Evolutionary conservation across 2,113 vertebrate genomes (phyloP), one percentile per base, ranked within the genome.

Genomic region (Podilymbus podiceps): DNA sequence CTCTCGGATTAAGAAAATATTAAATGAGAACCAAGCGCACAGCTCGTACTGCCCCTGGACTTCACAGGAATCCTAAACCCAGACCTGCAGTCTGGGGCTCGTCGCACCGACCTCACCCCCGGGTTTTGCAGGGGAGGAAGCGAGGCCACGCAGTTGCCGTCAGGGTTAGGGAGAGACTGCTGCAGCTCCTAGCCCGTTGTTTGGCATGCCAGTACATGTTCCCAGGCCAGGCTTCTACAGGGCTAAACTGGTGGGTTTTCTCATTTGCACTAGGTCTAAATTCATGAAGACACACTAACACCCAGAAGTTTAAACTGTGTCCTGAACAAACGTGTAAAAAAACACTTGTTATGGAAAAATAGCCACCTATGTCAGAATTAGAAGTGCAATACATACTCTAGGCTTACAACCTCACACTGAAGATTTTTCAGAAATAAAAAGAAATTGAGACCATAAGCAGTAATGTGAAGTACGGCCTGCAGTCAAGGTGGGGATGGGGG

Each of bases 211-310:
- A 66, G 71, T 22, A 53, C 81, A 40, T 9, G 73, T 85, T 64
- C 76, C 50, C 46, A 16, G 28, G n/a, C 46, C 71, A 53, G 67
- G 8, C 1, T 44, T 21, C 40, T 33, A 5, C 16, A 28, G n/a
- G 64, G n/a, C 69, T 42, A 11, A 71, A 35, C 79, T 15, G 59
- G 10, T 21, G 30, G 7, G 8, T 6, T 27, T 72, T 53, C 74
- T 75, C 62, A 40, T 47, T 6, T 27, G 23, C 38, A 75, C 73
- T 42, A 42, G 52, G 7, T 86, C 53, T 67, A 17, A 77, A 50
- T 49, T 42, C n/a, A 13, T 0, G 1, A 25, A 46, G 50, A 30
- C 18, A 10, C 17, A 15, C 1, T 12, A 18, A 44, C 7, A 22
- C 33, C 4, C 19, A 4, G 2, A 17, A 74, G 49, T 55, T 69